Evolutionary conservation across 2,113 vertebrate genomes (phyloP).

Genomic region (Burhinus bistriatus): DNA sequence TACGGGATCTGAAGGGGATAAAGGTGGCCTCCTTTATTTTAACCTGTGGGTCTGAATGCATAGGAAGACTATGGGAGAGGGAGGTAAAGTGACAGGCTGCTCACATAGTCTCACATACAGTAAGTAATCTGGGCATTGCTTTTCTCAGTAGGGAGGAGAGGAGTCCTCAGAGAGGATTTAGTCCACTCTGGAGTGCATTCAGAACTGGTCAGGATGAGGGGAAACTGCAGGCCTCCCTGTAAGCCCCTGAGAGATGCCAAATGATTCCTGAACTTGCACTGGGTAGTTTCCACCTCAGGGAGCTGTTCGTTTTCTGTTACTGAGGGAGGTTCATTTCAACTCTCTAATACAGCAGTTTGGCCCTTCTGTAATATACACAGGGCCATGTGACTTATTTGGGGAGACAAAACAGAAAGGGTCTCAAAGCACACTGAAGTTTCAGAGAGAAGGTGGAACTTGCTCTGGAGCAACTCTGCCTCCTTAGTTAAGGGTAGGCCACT

Average conservation of each 20-base stretch:
- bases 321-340: background rate
- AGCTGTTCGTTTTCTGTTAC: background rate
- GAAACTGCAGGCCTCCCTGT: background rate
- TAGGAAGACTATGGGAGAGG: background rate
- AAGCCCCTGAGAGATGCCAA: background rate
- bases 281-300: background rate
- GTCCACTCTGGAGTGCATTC: background rate
- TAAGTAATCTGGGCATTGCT: background rate
- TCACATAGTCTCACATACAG: background rate
- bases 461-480: background rate
- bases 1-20: background rate
- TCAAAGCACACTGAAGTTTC: background rate
- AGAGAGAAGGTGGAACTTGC: background rate
- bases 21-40: background rate
- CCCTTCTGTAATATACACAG: background rate
- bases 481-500: background rate
- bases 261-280: background rate
- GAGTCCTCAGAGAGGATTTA: background rate
- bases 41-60: background rate
- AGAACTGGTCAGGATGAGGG: background rate
- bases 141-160: background rate
- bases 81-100: background rate
- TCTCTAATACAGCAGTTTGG: background rate
- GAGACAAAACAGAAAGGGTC: background rate
- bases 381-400: background rate